A percentile compares a stretch with the other conserved stretches of the same genome.
Evolutionary conservation across 2,113 vertebrate genomes (phyloP).

Genomic region (Progne subis): DNA sequence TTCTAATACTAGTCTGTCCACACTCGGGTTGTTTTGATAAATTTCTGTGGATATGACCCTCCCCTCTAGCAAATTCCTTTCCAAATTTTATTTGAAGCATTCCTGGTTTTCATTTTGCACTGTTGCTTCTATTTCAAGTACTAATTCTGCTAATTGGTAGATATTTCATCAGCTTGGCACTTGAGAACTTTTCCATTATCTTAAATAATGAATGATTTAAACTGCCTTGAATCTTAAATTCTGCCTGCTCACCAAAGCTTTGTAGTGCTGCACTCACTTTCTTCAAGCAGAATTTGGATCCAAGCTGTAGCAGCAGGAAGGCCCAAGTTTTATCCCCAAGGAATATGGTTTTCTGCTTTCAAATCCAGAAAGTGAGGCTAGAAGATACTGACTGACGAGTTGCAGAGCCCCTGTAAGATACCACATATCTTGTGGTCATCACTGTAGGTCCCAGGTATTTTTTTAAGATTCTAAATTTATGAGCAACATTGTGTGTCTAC

Average conservation of each 20-base stretch:
- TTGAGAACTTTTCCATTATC: constrained; percentile 67
- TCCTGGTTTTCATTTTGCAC: constrained; percentile 18
- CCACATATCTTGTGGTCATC: not conserved
- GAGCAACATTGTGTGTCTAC: not conserved
- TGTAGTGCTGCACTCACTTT: constrained; percentile 1
- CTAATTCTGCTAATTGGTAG: constrained; percentile 66
- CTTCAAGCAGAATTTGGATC: constrained; percentile 19
- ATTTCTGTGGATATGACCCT: not conserved
- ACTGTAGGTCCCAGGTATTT: constrained; percentile 46
- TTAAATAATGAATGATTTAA: constrained; percentile 68
- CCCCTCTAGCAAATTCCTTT: not conserved
- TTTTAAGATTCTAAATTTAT: constrained; percentile 6
- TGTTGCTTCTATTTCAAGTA: constrained; percentile 47
- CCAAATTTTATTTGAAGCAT: constrained; percentile 6
- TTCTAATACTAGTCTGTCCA: not conserved
- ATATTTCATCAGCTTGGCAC: constrained; percentile 63
- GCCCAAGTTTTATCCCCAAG: not conserved
- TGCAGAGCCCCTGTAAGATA: constrained; percentile 3
- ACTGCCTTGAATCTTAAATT: constrained; percentile 56
- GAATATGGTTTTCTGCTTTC: not conserved
- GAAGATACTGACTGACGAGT: constrained; percentile 2
- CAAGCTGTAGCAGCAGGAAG: constrained; percentile 6
- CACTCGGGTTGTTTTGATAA: not conserved
- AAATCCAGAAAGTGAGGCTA: not conserved
- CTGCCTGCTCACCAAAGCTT: constrained; percentile 24